Evolutionary conservation across 2,888 invertebrate genomes (phyloP), one percentile per base, ranked within the genome.

Genomic region (Pheosia gnoma): DNA sequence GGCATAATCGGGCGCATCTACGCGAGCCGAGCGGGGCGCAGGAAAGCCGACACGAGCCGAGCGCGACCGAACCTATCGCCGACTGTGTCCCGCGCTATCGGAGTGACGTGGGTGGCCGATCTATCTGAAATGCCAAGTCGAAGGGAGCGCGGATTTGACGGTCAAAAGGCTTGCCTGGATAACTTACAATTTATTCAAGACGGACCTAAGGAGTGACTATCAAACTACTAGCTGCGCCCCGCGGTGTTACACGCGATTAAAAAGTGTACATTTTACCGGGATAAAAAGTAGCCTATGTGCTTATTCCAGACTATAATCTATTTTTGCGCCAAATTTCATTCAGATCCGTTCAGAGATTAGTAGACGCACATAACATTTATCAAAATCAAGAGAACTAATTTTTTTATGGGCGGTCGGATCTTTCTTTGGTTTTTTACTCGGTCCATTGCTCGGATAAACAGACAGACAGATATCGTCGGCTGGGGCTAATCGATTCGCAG

Each of bases 401-500:
- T 47, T 47, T 47, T 11, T n/a, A 2, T 11, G 47, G 47, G 11
- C 11, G 11, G 9, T 8, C 5, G 25, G n/a, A 43, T 43, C 43
- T 9, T 43, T 56, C 43, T 43, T 41, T 45, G 11, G 36, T 9
- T 53, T 54, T 54, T 52, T 52, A 5, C 3, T 39, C 13, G 3
- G 38, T 39, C n/a, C 55, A 36, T n/a, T 7, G 38, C 9, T 38
- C 11, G 11, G 68, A 67, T 72, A 83, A 81, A 78, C 74, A 76
- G 71, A 77, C 82, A 80, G 75, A 83, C 80, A 70, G 78, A 75
- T 71, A 79, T 75, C 76, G 68, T 68, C 67, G 60, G 67, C 67
- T 65, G 65, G 70, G 72, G 64, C 72, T 88, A 89, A 89, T 89
- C 88, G 88, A 86, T 88, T 83, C 78, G 83, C 84, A 76, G 84